Evolutionary conservation across 2,888 invertebrate genomes (phyloP), one percentile per base, ranked within the genome.

Genomic region (Dromius quadrimaculatus): DNA sequence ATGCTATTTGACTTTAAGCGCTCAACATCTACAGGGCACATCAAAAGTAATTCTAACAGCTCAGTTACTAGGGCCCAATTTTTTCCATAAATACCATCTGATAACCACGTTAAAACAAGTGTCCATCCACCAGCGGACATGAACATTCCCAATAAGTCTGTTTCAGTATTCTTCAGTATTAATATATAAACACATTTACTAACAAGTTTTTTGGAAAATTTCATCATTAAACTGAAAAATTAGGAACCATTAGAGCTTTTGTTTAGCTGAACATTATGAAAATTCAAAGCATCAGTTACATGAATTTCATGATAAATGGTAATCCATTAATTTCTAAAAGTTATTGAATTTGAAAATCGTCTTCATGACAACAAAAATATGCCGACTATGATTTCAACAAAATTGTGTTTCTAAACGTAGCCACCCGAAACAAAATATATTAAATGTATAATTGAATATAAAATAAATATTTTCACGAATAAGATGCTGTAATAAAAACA

Each of bases 141-240:
- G 81, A 97, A 96, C 87, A 92, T 89, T 72, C 92, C 92, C 64
- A 97, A 85, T 72, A 96, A 85, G 73, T 92, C 91, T 3, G 90
- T 89, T 79, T 92, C 90, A 8, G 97, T 95, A 73, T 91, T 91
- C 82, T 93, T 93, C 71, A 97, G 84, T 78, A 97, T 96, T 81
- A 96, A 93, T 77, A 96, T 90, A 80, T 97, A 97, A 78, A 97
- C 93, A 84, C 97, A 97, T 85, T 95, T 95, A 76, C 95, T 95
- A 65, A 97, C 97, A 75, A 97, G 86, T 83, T 97, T 97, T 82
- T 93, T 95, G 0, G 96, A 96, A 85, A 93, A 95, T 82, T 96
- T 95, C 50, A 92, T 93, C 97, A 97, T 97, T 79, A 97, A 88
- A 81, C 95, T 96, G 86, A 76, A 89, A 89, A 76, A 77, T 47